Evolutionary conservation across 2,888 invertebrate genomes (phyloP), one percentile per base, ranked within the genome.

Genomic region (Listrodromus nycthemerus): DNA sequence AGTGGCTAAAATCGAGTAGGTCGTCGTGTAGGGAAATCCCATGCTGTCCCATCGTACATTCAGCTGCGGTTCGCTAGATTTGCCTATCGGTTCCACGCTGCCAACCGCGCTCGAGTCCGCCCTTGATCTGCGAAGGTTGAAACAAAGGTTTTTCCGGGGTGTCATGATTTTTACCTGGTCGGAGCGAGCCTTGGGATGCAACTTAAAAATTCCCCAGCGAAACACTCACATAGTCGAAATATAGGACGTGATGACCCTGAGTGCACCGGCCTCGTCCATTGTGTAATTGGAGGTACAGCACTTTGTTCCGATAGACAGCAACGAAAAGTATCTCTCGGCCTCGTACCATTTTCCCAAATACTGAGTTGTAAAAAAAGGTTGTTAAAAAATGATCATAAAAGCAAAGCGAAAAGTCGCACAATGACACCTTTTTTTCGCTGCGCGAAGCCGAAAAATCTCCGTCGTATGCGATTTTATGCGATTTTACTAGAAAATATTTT

Each of bases 331-430:
- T 89, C 96, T 95, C 88, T 96, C 95, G 21, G 95, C 95, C 92
- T 97, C 97, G 90, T 96, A 97, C 97, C 97, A 97, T 89, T 95
- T 95, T 55, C 97, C 97, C 90, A 96, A 91, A 89, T 96, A 97
- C 96, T 96, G 94, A 73, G 94, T 93, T 76, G 10, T 27, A 30
- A n/a, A 27, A 33, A 21, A 61, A 69, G 61, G 8, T 1, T 8
- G 33, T 33, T 8, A 33, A 33, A 33, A 69, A 33, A 30, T 27
- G 33, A 73, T 48, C 58, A 67, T 61, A 8, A 58, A 30, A 27
- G 10, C 5, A 63, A 13, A 16, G 10, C 63, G 37, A 6, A 63
- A 27, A 30, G 27, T 21, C 1, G 7, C 33, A 19, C n/a, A 69
- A 52, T 27, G 66, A 21, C 52, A 50, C 16, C 30, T n/a, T 13